These are phyloP conservation scores for Apeltes quadracus DNA, from an alignment of 2,113 vertebrate genomes.

Conservation along the genomic window DNA sequence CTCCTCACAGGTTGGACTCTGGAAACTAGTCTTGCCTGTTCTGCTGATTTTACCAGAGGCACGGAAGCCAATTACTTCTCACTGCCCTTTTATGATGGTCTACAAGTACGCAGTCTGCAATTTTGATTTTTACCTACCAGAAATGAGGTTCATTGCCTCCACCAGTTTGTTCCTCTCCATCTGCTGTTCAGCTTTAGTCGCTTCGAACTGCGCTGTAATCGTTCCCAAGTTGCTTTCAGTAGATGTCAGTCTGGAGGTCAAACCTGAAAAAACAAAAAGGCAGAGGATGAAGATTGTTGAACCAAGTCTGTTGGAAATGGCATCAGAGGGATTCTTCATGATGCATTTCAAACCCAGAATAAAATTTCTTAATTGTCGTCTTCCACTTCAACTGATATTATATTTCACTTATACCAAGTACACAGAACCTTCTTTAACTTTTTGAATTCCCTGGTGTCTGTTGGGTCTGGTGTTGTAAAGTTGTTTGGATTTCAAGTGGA, in stretches of 20 bases:
- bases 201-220: slow-evolving; percentile 25
- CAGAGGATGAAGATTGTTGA: slow-evolving; percentile 13
- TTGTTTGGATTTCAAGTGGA: neutral
- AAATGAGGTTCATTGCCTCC: slow-evolving; percentile 30
- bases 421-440: no score
- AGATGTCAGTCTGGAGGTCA: slow-evolving; percentile 37
- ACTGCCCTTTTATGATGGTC: no score
- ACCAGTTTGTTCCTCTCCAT: slow-evolving; percentile 12
- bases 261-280: neutral
- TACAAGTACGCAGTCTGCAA: no score
- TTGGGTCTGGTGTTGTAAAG: no score
- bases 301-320: neutral
- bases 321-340: neutral
- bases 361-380: no score
- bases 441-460: no score
- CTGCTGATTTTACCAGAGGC: no score
- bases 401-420: neutral
- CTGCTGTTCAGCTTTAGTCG: slow-evolving; percentile 1
- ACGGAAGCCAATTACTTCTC: no score
- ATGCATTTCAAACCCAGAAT: no score
- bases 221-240: slow-evolving; percentile 47
- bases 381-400: neutral
- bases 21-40: no score
- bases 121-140: slow-evolving; percentile 17
- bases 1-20: neutral